A percentile compares a stretch with the other conserved stretches of the same genome.
Evolutionary conservation across 2,797 vertebrate genomes (phyloP).

Genomic region (Phoeniculus purpureus): DNA sequence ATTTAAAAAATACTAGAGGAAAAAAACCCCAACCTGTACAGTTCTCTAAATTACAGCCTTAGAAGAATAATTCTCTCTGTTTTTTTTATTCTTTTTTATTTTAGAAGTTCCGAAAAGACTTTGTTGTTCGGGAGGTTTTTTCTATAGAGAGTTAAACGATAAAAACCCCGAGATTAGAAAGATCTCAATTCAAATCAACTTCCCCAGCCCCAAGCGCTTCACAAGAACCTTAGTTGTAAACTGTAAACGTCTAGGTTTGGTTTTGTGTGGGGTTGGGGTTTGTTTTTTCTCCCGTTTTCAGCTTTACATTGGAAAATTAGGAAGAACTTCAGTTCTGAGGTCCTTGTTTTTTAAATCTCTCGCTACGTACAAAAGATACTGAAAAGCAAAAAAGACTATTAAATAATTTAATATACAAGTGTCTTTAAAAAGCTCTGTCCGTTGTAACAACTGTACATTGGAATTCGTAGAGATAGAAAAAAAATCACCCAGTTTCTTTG

Average conservation of each 20-base stretch:
- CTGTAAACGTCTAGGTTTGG: conserved; percentile 41
- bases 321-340: conserved; percentile 8
- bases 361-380: conserved; percentile 52
- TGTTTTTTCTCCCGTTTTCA: background rate
- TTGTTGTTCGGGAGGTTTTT: background rate
- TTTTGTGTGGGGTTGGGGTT: no score
- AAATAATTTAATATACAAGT: conserved; percentile 78
- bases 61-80: conserved; percentile 5
- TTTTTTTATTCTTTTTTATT: background rate
- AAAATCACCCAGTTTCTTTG: conserved; percentile 19
- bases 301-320: conserved; percentile 24
- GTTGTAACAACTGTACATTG: conserved; percentile 24
- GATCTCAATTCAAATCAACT: background rate
- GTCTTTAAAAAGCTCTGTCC: conserved; percentile 65
- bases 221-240: background rate
- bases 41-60: conserved; percentile 38
- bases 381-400: conserved; percentile 55
- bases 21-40: conserved; percentile 21
- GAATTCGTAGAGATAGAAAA: conserved; percentile 22
- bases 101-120: conserved; percentile 44
- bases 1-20: conserved; percentile 38
- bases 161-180: background rate
- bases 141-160: background rate
- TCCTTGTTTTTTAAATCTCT: conserved; percentile 23
- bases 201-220: background rate